phyloP scores from a whole-genome alignment of 2,888 invertebrate genomes.

The Melanotus villosus region DNA sequence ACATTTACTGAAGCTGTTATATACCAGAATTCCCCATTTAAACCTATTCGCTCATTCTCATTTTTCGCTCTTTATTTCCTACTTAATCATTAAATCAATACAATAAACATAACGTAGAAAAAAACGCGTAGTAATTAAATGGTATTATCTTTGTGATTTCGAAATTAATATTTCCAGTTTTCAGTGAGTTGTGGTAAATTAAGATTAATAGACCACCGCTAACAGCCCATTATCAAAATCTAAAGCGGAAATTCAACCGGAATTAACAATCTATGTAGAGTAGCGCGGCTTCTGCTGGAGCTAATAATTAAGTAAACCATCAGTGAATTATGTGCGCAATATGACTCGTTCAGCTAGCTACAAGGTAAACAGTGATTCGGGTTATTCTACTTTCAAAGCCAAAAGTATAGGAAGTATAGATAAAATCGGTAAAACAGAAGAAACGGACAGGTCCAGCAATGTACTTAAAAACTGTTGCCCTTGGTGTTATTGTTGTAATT shows the following conservation, averaged over 20 bases:
- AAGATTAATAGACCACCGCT: conserved; percentile 10
- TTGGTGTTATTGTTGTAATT: conserved; percentile 47
- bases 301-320: background rate
- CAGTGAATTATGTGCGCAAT: background rate
- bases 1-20: too few relatives aligned
- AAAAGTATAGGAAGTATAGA: conserved; percentile 28
- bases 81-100: too few relatives aligned
- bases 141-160: too few relatives aligned
- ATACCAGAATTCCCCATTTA: too few relatives aligned
- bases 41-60: too few relatives aligned
- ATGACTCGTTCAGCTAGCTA: conserved; percentile 56
- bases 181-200: background rate
- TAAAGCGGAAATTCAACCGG: conserved; percentile 36
- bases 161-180: background rate
- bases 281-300: background rate
- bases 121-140: too few relatives aligned
- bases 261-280: conserved; percentile 32
- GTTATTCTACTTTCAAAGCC: conserved; percentile 52
- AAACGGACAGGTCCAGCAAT: conserved; percentile 11
- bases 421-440: conserved; percentile 34
- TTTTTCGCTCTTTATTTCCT: too few relatives aligned
- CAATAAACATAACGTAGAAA: too few relatives aligned
- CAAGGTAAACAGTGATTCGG: conserved; percentile 53
- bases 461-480: conserved; percentile 1
- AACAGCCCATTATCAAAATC: conserved; percentile 24